Base-by-base conservation (phyloP, 1,140 invertebrate species). In the Coptotermes formosanus region DNA sequence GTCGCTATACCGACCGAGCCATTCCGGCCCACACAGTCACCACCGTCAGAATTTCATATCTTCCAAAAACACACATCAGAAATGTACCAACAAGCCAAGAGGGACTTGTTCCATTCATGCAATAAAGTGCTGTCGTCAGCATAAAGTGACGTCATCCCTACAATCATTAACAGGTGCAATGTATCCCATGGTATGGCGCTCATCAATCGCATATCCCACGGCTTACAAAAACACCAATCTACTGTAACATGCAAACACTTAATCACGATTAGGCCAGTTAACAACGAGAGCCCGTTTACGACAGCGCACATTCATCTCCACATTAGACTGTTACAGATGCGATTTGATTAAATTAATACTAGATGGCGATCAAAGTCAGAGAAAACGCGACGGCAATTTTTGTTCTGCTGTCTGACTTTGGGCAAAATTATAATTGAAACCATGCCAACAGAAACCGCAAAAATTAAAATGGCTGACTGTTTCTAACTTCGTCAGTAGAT, bases 121-220 rank as follows among this genome's bases (percentile, higher is more conserved):
- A 75, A 2, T 7, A 6, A 75, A 75, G 25, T n/a, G 64, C n/a
- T n/a, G 9, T 0, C 7, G 25, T n/a, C 30, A 25, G 64, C 64
- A 30, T 75, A 30, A 69, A 69, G 64, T 75, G 64, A 75, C 64
- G 64, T 75, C 64, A 75, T 75, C 64, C 30, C 64, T 75, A 75
- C 64, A 75, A 75, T 75, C 64, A 75, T 75, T 75, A 75, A 75
- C 64, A 75, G 64, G 64, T 75, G 64, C 64, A 75, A 14, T 75
- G 64, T 75, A 75, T 75, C 64, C 64, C 64, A 75, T 75, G 64
- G 30, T 75, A 75, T 75, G 64, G 64, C 25, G 30, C 64, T 75
- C 64, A 75, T 75, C 64, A 75, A 75, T n/a, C 9, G 64, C 64
- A 75, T 75, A 75, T 75, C 64, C 64, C 64, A n/a, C 64, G 64